Percentiles rank a stretch among this genome's conserved stretches.
These are phyloP conservation scores for Orgyia antiqua DNA, from an alignment of 2,888 invertebrate genomes.

Conservation along the genomic window DNA sequence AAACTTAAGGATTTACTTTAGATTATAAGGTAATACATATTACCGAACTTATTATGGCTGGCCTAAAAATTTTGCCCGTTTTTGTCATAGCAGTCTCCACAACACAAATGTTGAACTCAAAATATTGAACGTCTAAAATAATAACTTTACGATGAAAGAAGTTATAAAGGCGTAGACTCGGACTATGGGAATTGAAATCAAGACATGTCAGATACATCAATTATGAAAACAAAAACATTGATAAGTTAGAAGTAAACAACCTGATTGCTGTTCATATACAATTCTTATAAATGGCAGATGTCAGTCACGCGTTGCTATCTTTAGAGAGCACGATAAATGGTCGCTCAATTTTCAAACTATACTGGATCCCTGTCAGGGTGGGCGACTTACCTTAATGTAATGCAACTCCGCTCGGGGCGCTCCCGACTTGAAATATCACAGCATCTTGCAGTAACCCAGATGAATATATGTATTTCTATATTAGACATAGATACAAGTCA, in stretches of 20 bases:
- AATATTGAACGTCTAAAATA: no score
- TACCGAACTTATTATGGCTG: no score
- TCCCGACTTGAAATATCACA: slow-evolving; percentile 64
- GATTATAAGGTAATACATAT: no score
- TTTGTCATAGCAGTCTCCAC: no score
- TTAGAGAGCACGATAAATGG: slow-evolving; percentile 47
- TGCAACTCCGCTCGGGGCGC: slow-evolving; percentile 55
- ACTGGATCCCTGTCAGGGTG: slow-evolving; percentile 51
- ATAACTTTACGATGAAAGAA: no score
- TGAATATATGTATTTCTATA: slow-evolving; percentile 42
- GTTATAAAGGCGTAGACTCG: no score
- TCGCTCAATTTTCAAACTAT: slow-evolving; percentile 40
- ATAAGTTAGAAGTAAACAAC: slow-evolving; percentile 20
- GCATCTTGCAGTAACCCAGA: slow-evolving; percentile 47
- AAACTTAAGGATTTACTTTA: no score
- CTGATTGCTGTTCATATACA: slow-evolving; percentile 37
- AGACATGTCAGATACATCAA: slow-evolving; percentile 9
- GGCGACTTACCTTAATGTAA: slow-evolving; percentile 53
- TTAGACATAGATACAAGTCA: slow-evolving; percentile 23
- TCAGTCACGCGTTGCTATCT: slow-evolving; percentile 39
- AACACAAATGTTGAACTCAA: no score
- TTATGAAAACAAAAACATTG: slow-evolving; percentile 16
- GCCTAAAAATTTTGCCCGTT: no score
- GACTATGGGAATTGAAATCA: slow-evolving; percentile 5
- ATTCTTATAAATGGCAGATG: slow-evolving; percentile 44